phyloP scores from a whole-genome alignment of 2,113 vertebrate genomes.

The Leptosomus discolor region DNA sequence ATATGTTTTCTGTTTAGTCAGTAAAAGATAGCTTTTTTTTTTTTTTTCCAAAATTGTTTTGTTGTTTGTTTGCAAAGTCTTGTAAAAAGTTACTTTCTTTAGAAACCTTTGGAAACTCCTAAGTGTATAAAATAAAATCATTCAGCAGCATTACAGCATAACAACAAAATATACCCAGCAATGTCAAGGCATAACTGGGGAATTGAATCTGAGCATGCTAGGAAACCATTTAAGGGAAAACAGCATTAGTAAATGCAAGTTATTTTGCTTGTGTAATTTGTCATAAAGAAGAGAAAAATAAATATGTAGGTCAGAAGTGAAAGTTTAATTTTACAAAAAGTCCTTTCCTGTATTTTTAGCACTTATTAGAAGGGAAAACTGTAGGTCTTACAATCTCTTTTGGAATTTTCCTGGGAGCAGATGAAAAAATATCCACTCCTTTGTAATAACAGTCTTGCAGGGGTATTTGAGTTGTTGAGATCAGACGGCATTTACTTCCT shows the following conservation, averaged over 20 bases:
- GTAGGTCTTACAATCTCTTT: neutral
- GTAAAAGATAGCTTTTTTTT: neutral
- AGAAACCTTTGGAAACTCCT: neutral
- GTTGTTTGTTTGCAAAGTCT: neutral
- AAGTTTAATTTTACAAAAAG: neutral
- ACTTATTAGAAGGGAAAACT: neutral
- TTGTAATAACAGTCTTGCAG: neutral
- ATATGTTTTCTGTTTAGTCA: neutral
- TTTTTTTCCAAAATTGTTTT: neutral
- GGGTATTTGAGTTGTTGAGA: neutral
- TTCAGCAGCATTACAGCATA: neutral
- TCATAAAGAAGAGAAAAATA: slow-evolving; percentile 16
- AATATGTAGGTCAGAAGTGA: neutral
- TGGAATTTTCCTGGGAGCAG: neutral
- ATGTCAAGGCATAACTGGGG: neutral
- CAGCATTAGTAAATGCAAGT: neutral
- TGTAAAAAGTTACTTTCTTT: neutral
- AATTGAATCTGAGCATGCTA: neutral
- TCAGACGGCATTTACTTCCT: neutral
- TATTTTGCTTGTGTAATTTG: neutral
- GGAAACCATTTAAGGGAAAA: slow-evolving; percentile 10
- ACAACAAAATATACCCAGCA: neutral
- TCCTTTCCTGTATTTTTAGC: neutral
- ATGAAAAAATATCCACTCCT: neutral
- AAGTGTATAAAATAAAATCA: neutral